phyloP scores from a whole-genome alignment of 2,113 vertebrate species.

The Promerops cafer region DNA sequence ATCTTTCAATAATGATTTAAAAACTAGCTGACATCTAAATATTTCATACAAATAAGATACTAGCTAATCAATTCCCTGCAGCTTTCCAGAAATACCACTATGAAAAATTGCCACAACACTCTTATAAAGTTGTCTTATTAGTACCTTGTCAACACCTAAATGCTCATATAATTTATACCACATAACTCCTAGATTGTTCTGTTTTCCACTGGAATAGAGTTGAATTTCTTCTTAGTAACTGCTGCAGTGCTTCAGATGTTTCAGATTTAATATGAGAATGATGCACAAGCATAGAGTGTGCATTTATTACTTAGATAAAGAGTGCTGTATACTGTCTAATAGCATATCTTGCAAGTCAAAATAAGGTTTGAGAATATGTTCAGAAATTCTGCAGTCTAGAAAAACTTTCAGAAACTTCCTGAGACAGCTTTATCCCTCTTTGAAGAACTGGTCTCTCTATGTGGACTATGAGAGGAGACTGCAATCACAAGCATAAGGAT shows the following conservation, averaged over 20 bases:
- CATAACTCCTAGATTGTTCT: background rate
- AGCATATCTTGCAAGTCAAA: background rate
- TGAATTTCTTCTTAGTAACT: background rate
- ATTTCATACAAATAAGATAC: background rate
- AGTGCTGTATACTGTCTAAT: too few relatives aligned
- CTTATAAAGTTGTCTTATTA: background rate
- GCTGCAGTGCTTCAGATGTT: background rate
- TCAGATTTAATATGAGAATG: background rate
- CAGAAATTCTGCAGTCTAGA: background rate
- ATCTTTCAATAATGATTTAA: background rate
- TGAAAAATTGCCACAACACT: background rate
- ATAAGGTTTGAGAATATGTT: background rate
- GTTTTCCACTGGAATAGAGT: background rate
- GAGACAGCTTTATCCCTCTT: background rate
- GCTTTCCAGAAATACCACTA: background rate
- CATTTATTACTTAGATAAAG: background rate
- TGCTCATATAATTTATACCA: background rate
- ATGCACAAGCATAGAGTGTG: background rate
- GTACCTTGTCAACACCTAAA: background rate
- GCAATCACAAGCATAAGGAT: background rate
- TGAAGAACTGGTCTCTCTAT: background rate
- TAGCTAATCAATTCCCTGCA: background rate
- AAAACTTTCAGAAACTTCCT: background rate
- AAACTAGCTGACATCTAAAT: background rate
- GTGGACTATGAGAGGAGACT: background rate